These are phyloP conservation scores for Catagonus wagneri DNA, from an alignment of 2,113 vertebrate genomes.

Conservation along the genomic window DNA sequence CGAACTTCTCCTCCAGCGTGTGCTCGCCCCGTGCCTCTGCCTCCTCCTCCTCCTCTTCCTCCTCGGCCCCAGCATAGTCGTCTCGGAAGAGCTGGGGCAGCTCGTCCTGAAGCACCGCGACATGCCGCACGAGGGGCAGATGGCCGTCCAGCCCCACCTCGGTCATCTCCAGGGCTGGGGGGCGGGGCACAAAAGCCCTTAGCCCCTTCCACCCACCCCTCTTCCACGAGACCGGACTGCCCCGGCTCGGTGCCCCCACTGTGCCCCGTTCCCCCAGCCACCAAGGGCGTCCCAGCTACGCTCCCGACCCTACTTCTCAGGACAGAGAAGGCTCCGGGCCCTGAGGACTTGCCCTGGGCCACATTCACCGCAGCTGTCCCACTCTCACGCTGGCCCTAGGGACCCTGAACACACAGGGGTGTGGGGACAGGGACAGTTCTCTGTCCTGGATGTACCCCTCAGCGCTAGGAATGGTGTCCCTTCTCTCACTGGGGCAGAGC, in stretches of 20 bases:
- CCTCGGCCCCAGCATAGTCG: slow-evolving; percentile 88
- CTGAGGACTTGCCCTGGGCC: neutral
- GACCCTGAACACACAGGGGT: accelerated
- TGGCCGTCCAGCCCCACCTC: slow-evolving; percentile 87
- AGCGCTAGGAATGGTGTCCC: neutral
- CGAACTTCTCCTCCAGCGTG: slow-evolving; percentile 92
- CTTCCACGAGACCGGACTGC: accelerated
- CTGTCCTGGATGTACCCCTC: neutral
- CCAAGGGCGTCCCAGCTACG: neutral
- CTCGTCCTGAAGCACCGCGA: slow-evolving; percentile 89
- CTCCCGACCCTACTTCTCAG: neutral
- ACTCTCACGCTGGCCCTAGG: neutral
- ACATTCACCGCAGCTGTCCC: accelerated
- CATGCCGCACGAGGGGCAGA: slow-evolving; percentile 83
- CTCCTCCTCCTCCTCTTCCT: slow-evolving; percentile 91
- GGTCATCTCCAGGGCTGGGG: slow-evolving; percentile 86
- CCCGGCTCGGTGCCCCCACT: neutral
- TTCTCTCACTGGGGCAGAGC: neutral
- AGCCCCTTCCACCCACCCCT: accelerated
- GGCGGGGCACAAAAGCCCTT: neutral
- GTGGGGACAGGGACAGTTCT: neutral
- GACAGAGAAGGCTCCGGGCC: neutral
- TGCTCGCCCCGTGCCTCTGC: slow-evolving; percentile 93
- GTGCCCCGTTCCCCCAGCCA: too few relatives aligned
- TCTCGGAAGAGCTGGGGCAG: slow-evolving; percentile 88